phyloP scores from a whole-genome alignment of 2,113 vertebrate genomes.

The Ploceus nigricollis region DNA sequence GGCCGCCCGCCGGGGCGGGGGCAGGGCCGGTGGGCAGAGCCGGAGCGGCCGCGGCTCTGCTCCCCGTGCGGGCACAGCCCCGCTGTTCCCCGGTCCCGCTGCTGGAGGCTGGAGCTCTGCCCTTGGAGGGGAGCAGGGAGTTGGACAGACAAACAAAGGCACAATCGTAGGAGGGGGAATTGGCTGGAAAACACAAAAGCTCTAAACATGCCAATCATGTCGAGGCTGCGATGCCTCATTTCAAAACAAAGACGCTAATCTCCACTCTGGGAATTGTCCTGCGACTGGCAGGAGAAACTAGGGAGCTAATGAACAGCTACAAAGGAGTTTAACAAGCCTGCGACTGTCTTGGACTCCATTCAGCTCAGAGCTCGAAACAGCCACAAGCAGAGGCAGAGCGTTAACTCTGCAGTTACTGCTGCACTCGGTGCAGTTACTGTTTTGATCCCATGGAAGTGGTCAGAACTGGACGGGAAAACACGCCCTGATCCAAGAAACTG shows the following conservation, averaged over 20 bases:
- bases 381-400: background rate
- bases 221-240: background rate
- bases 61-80: background rate
- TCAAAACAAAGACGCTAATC: background rate
- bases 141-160: background rate
- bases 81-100: background rate
- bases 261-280: background rate
- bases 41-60: accelerated
- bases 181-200: constrained; percentile 23
- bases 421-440: background rate
- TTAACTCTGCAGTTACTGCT: constrained; percentile 1
- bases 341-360: background rate
- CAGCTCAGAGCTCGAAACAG: background rate
- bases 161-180: background rate
- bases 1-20: background rate
- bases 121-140: background rate
- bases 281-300: background rate
- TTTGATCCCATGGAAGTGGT: background rate
- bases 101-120: background rate
- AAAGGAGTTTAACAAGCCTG: constrained; percentile 8
- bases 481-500: background rate
- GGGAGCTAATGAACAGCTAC: background rate
- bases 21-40: background rate
- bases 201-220: background rate
- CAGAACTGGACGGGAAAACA: background rate